These are phyloP conservation scores for Cydia pomonella DNA, from an alignment of 1,140 invertebrate species.

Conservation along the genomic window DNA sequence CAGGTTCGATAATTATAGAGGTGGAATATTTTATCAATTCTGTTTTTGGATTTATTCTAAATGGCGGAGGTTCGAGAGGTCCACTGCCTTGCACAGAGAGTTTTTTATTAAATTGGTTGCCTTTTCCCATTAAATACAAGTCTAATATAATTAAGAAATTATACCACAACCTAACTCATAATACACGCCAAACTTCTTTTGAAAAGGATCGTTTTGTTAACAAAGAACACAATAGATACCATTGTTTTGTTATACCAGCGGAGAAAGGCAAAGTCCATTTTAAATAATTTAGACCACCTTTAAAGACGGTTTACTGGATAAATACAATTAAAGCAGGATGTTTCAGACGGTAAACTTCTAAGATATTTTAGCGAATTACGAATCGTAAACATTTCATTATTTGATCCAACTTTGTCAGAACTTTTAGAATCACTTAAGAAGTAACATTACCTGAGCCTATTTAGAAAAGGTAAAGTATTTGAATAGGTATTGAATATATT, in stretches of 20 bases:
- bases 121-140: no score
- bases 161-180: no score
- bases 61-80: no score
- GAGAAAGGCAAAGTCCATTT: not conserved
- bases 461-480: no score
- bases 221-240: conserved; percentile 4
- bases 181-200: not conserved
- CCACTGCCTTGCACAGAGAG: no score
- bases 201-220: not conserved
- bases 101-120: no score
- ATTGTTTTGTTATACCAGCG: not conserved
- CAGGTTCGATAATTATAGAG: no score
- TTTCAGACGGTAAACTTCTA: conserved; percentile 3
- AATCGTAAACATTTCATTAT: conserved; percentile 21
- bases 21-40: no score
- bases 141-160: no score
- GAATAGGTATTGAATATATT: no score
- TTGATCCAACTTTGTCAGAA: not conserved
- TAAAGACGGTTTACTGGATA: not conserved
- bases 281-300: not conserved
- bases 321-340: conserved; percentile 14
- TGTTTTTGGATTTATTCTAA: no score
- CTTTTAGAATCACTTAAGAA: not conserved
- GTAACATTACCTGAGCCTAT: not conserved
- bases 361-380: conserved; percentile 19